A percentile compares a stretch with the other conserved stretches of the same genome.
These are phyloP conservation scores for Bolinopsis microptera DNA, from an alignment of 37 sponge, comb jelly and placozoan genomes.

Conservation along the genomic window DNA sequence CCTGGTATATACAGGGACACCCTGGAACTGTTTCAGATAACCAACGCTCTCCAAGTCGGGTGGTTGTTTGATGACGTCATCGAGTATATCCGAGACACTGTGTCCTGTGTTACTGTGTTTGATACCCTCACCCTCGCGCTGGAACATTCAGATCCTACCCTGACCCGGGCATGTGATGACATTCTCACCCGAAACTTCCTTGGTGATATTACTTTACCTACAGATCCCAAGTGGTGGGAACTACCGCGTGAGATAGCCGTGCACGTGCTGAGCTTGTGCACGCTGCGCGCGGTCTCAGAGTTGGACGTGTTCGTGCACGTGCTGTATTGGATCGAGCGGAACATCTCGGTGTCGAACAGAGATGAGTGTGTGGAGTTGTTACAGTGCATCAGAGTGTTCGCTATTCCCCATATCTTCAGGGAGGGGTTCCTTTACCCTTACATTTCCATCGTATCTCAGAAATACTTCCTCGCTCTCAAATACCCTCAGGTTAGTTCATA, in stretches of 20 bases:
- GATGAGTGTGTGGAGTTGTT: slow-evolving; percentile 39
- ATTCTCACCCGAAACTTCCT: slow-evolving; percentile 14
- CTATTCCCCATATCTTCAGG: slow-evolving; percentile 30
- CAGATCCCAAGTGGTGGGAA: slow-evolving; percentile 42
- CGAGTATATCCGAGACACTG: background rate
- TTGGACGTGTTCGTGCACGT: slow-evolving; percentile 64
- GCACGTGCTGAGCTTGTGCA: slow-evolving; percentile 29
- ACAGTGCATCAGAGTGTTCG: background rate
- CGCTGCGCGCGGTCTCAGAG: slow-evolving; percentile 20
- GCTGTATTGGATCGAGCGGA: slow-evolving; percentile 63
- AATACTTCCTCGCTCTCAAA: slow-evolving; percentile 64
- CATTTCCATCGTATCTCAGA: slow-evolving; percentile 50
- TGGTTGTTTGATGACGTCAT: slow-evolving; percentile 17
- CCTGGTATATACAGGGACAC: background rate
- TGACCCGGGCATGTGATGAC: slow-evolving; percentile 12
- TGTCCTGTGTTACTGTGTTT: background rate
- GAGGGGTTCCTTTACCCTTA: slow-evolving; percentile 46
- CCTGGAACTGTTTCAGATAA: background rate
- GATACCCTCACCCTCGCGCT: background rate
- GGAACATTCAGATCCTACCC: background rate
- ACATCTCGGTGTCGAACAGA: slow-evolving; percentile 20
- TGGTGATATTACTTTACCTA: background rate
- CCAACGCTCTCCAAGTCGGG: background rate
- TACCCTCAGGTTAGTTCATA: slow-evolving; percentile 53
- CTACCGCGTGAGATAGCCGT: background rate